Conservation (phyloP, 2,113 vertebrate genomes). For the Pseudois nayaur region DNA sequence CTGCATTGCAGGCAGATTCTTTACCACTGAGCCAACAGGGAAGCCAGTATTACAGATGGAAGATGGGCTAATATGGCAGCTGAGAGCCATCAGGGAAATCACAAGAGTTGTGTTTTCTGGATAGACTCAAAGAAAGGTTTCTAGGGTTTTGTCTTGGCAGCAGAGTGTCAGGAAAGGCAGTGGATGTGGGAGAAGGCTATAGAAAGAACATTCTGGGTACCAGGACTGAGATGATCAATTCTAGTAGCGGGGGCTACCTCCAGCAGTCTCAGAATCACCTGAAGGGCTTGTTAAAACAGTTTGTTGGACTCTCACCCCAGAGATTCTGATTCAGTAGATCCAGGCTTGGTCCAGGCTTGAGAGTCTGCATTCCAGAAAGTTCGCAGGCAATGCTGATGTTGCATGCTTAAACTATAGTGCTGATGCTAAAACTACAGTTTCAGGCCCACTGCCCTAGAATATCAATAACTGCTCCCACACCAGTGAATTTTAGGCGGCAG, state of each 20-base stretch:
- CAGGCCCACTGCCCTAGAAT: background rate
- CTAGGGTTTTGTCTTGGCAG: background rate
- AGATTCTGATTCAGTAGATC: background rate
- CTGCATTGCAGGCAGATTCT: background rate
- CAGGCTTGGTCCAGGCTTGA: background rate
- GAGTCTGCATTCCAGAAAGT: background rate
- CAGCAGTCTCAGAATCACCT: background rate
- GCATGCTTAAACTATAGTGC: background rate
- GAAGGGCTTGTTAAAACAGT: background rate
- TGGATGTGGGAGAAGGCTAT: background rate
- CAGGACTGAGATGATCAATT: too few species aligned
- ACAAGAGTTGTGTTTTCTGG: background rate
- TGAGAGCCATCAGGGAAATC: background rate
- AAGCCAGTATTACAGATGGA: background rate
- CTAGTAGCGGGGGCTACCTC: background rate
- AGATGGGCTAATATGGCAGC: background rate
- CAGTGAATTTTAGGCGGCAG: background rate
- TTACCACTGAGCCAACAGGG: background rate
- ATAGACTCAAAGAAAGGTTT: background rate
- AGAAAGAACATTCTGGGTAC: background rate
- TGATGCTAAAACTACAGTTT: background rate
- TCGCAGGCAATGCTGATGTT: background rate
- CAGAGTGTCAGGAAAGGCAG: background rate
- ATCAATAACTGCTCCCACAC: background rate
- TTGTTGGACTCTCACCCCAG: background rate